Base-by-base conservation (phyloP, 2,113 vertebrate species). In the Porphyrio hochstetteri region DNA sequence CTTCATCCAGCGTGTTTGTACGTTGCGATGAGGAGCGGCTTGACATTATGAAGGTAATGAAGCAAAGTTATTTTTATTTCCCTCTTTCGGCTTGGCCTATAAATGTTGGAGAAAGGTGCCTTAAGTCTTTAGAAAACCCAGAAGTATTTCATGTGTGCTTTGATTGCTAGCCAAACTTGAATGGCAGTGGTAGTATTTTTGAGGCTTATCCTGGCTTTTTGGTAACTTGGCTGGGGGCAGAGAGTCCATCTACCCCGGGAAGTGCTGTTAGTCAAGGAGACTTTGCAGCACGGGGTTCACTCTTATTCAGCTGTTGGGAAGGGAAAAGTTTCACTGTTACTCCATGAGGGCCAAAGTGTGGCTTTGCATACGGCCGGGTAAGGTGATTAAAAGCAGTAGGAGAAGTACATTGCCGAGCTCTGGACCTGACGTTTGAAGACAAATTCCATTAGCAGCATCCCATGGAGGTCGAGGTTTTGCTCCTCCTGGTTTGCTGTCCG, bases 41-140 rank as follows among this genome's bases (percentile, higher is more conserved):
- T 53, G 99, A 99, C 97, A 99, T 99, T 65, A 99, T 99, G 99
- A 99, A 99, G 99, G 99, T 99, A 97, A 94, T 38, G 42, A 16
- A 44, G 27, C 36, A 53, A 33, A 61, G 40, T 20, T 12, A 12
- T 10, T n/a, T 44, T 86, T 15, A 27, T 42, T 85, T 46, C 33
- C 24, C 12, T 71, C 57, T 65, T 76, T 44, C 40, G 74, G 21
- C 57, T 65, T 24, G 71, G 29, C 10, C 3, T 7, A 12, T 27
- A 56, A 63, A 57, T 19, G n/a, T 16, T 70, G 48, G 35, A 89
- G 36, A 57, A 46, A 78, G 35, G 23, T 70, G 42, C 63, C 46
- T 56, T 82, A 59, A 59, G 17, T 70, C 42, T 35, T 67, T 50
- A 52, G 9, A 1, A 50, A 36, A 38, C 42, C 2, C 23, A 36